Evolutionary conservation across 2,113 vertebrate genomes (phyloP).

Genomic region (Gobius niger): DNA sequence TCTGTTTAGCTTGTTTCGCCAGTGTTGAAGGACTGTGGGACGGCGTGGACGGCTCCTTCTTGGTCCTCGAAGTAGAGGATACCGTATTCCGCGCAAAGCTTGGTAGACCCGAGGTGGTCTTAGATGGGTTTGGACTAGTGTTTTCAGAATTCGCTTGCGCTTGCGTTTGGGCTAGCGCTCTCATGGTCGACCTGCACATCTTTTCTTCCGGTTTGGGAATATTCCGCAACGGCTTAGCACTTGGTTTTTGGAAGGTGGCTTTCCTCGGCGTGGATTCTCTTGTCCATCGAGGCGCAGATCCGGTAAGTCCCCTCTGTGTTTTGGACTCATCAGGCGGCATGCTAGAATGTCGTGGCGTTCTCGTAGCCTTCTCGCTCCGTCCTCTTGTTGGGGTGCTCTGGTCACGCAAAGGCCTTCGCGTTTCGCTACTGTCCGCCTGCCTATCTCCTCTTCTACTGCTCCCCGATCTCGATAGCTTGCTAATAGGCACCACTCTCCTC

Average conservation of each 20-base stretch:
- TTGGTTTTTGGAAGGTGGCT: constrained; percentile 81
- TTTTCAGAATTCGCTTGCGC: constrained; percentile 64
- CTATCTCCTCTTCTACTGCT: constrained; percentile 77
- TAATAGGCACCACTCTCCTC: constrained; percentile 91
- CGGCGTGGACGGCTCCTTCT: constrained; percentile 77
- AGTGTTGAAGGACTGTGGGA: constrained; percentile 72
- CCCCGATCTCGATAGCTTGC: constrained; percentile 69
- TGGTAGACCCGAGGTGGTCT: constrained; percentile 70
- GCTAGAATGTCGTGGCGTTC: constrained; percentile 79
- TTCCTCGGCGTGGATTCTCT: constrained; percentile 71
- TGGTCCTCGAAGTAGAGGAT: constrained; percentile 85
- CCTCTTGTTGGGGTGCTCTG: constrained; percentile 79
- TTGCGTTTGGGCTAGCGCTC: constrained; percentile 70
- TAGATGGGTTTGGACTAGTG: constrained; percentile 63
- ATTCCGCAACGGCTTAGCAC: constrained; percentile 84
- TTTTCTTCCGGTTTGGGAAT: constrained; percentile 84
- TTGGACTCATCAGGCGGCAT: constrained; percentile 82
- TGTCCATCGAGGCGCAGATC: constrained; percentile 66
- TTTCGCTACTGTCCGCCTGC: constrained; percentile 61
- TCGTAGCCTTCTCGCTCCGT: constrained; percentile 72
- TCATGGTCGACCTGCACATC: constrained; percentile 83
- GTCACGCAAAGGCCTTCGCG: constrained; percentile 72
- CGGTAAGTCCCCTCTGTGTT: constrained; percentile 63
- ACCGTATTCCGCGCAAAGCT: constrained; percentile 91
- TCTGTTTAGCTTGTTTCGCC: constrained; percentile 75